Percentiles rank a stretch among this genome's conserved stretches.
Evolutionary conservation across 2,797 vertebrate species (phyloP).

Genomic region (Onychomys torridus): DNA sequence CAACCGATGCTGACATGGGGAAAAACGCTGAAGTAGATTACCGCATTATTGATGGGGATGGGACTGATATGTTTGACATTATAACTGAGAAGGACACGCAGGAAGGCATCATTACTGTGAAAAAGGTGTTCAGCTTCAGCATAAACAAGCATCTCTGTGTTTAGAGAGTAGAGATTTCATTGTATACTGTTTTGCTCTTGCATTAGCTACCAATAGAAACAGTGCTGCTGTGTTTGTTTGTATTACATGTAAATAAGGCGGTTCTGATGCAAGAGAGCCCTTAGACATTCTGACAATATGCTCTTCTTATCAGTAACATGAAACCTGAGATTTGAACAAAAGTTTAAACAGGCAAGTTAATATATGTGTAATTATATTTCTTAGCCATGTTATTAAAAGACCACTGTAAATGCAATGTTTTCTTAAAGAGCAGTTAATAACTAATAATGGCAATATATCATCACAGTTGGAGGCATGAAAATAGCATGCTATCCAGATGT

Average conservation of each 20-base stretch:
- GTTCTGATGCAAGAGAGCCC: background rate
- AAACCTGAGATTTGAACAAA: constrained; percentile 44
- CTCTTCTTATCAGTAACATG: background rate
- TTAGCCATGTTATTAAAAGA: background rate
- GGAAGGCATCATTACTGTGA: constrained; percentile 89
- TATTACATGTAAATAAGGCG: background rate
- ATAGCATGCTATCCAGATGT: constrained; percentile 58
- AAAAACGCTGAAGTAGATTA: constrained; percentile 91
- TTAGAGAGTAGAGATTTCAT: background rate
- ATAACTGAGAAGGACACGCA: constrained; percentile 89
- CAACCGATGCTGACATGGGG: constrained; percentile 89
- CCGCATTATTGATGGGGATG: constrained; percentile 89
- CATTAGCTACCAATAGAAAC: background rate
- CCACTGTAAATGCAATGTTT: background rate
- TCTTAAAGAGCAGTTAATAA: constrained; percentile 56
- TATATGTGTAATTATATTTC: constrained; percentile 48
- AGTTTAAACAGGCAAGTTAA: background rate
- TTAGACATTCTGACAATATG: background rate
- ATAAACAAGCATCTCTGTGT: background rate
- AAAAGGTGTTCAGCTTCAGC: constrained; percentile 85
- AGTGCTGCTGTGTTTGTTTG: background rate
- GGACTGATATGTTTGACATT: constrained; percentile 90
- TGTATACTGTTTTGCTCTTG: background rate
- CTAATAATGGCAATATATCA: constrained; percentile 52
- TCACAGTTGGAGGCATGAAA: constrained; percentile 62